Percentiles rank a stretch among this genome's conserved stretches.
Conservation (phyloP, 1,140 invertebrate species). For the Drosophila auraria region DNA sequence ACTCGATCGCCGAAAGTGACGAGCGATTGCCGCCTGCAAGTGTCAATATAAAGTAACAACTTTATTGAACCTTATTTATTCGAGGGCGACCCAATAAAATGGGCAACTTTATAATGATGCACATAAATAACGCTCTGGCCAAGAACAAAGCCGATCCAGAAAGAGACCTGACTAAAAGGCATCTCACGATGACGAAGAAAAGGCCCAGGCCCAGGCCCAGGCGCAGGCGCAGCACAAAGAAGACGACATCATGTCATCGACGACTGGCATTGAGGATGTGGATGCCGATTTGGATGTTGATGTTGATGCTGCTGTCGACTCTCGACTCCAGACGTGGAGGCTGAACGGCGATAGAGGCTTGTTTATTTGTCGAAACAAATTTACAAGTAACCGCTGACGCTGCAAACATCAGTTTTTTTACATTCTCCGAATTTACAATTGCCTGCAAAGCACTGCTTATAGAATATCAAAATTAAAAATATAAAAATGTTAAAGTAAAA, state of each 20-base stretch:
- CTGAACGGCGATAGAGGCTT: neutral
- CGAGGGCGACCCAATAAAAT: conserved; percentile 82
- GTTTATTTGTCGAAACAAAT: conserved; percentile 5
- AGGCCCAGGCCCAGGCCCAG: conserved; percentile 41
- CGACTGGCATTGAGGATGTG: conserved; percentile 65
- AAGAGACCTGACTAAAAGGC: conserved; percentile 31
- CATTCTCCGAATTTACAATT: neutral
- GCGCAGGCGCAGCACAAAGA: conserved; percentile 48
- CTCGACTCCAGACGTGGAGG: conserved; percentile 7
- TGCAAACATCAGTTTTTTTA: neutral
- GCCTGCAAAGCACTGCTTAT: too few species aligned
- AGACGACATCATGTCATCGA: conserved; percentile 56
- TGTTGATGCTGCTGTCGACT: conserved; percentile 21
- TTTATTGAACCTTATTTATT: conserved; percentile 83
- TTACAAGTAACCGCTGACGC: conserved; percentile 4
- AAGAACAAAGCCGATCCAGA: conserved; percentile 38
- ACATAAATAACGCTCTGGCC: conserved; percentile 67
- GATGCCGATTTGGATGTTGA: conserved; percentile 23
- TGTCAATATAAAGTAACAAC: conserved; percentile 84
- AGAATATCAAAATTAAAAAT: too few species aligned
- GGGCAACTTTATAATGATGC: conserved; percentile 80
- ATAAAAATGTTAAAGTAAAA: too few species aligned
- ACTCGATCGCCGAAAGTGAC: conserved; percentile 57
- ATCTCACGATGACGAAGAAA: conserved; percentile 21
- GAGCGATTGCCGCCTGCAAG: conserved; percentile 82